Base-by-base conservation (phyloP, 37 sponge, comb jelly and placozoan genomes). In the Hormiphora californensis region DNA sequence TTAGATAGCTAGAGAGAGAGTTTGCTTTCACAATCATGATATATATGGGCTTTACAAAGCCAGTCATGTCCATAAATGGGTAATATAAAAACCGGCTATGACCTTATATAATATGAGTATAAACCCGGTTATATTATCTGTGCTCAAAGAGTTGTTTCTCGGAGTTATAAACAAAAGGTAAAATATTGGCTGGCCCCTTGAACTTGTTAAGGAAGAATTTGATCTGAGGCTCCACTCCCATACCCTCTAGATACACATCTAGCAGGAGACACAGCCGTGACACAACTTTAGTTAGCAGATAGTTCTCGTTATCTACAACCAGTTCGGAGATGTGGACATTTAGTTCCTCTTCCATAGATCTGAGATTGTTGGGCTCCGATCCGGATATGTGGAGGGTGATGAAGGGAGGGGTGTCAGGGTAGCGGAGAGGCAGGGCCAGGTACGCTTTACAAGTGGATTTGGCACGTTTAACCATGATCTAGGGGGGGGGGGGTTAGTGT, bases 141-240 rank as follows among this genome's bases (percentile, higher is more conserved):
- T 73, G 81, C 43, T 73, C 46, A 41, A 73, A 73, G 38, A 43
- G 43, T 28, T 73, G 81, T 40, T 73, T 73, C 41, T 73, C 81
- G 25, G 46, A 43, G 44, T 73, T 73, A 21, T 27, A 73, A 73
- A 73, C 81, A 19, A 27, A 73, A 43, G 81, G 81, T 23, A 73
- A 46, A 4, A 73, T 36, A 41, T 73, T 73, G 43, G 40, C 43
- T 21, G 81, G 81, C 21, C 81, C 81, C 81, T 73, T 73, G 27
- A 73, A 73, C 46, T 73, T 73, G 46, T 33, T 73, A 46, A 73
- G 40, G 44, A 73, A 73, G 38, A 73, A 73, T 46, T 73, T 73
- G 27, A 73, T 73, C 81, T 73, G 81, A 0, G 81, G 81, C 81
- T 73, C 81, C 44, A 73, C 12, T 73, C 81, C 81, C 81, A 73